Evolutionary conservation across 2,797 vertebrate genomes (phyloP).

Genomic region (Sebastolobus alascanus): DNA sequence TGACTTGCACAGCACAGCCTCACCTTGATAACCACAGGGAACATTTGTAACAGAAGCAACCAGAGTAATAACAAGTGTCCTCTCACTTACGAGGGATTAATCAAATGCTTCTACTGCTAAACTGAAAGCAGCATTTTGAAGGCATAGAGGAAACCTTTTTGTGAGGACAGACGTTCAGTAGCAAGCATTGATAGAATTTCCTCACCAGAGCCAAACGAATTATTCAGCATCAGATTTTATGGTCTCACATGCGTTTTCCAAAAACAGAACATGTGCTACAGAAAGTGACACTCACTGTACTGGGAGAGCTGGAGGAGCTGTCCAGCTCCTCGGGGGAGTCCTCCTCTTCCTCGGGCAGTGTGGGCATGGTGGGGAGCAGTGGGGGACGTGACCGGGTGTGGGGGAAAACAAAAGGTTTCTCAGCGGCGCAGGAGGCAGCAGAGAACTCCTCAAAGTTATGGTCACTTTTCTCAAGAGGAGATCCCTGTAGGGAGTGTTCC

Average conservation of each 20-base stretch:
- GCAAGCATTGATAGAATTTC: constrained; percentile 6
- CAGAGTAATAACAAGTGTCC: constrained; percentile 10
- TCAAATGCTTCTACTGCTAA: constrained; percentile 5
- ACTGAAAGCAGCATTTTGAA: constrained; percentile 5
- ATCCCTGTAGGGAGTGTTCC: constrained; percentile 69
- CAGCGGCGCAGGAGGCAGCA: constrained; percentile 60
- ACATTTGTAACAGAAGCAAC: background rate
- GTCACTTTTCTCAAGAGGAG: constrained; percentile 73
- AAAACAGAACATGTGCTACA: constrained; percentile 10
- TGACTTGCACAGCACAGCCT: background rate
- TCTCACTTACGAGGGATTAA: constrained; percentile 6
- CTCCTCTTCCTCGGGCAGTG: constrained; percentile 93
- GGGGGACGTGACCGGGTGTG: constrained; percentile 80
- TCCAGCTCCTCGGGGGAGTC: constrained; percentile 90
- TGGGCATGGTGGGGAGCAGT: constrained; percentile 89
- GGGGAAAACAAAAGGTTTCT: constrained; percentile 73
- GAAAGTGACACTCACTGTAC: constrained; percentile 86
- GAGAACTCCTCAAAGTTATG: constrained; percentile 38
- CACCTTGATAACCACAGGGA: background rate
- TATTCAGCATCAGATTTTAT: constrained; percentile 10
- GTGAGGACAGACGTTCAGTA: constrained; percentile 16
- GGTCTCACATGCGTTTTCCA: constrained; percentile 16
- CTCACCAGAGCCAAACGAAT: constrained; percentile 26
- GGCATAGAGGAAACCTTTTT: constrained; percentile 17
- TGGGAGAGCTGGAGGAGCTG: constrained; percentile 84